Evolutionary conservation across 2,113 vertebrate genomes (phyloP), one percentile per base, ranked within the genome.

Genomic region (Grus americana): DNA sequence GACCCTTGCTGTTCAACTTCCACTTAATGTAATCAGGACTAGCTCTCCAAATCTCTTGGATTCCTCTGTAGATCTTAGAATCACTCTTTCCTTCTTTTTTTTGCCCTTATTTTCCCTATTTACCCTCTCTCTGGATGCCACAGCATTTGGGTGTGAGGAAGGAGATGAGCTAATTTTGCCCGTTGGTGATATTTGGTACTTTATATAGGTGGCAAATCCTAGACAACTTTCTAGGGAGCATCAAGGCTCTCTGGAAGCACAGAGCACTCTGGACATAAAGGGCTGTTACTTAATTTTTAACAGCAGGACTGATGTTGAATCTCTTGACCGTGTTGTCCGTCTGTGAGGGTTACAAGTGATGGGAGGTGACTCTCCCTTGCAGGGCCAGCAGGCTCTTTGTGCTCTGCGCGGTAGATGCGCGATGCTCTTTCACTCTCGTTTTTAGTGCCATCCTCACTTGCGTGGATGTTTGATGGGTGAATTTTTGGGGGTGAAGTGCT

Each of bases 371-470:
- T 47, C 20, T 36, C 7, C 38, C 36, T 61, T 65, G 27, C 27
- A n/a, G 46, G 38, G n/a, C 23, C 40, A 59, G 22, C 10, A 50
- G 44, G 14, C 6, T 36, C 11, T 49, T 72, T 34, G 27, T 6
- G 9, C 11, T 44, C 61, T 5, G 2, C 0, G 0, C 16, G 27
- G 54, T 23, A 26, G 58, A 15, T 17, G 5, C 0, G 4, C 1
- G 34, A 36, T 27, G 12, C 19, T 52, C n/a, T n/a, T 66, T 61
- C 8, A 5, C 10, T 24, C 42, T 57, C 2, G 0, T 34, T 68
- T 38, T 87, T 70, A 12, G 14, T 54, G 42, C 50, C 9, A 1
- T n/a, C 23, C 17, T 55, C 3, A 1, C 0, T 8, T 38, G 29
- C 2, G 0, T 44, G 29, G 8, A 3, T 15, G 14, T 74, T 61